Percentiles rank a stretch among this genome's conserved stretches.
Conservation (phyloP, 2,797 vertebrate species). For the Danio albolineatus region DNA sequence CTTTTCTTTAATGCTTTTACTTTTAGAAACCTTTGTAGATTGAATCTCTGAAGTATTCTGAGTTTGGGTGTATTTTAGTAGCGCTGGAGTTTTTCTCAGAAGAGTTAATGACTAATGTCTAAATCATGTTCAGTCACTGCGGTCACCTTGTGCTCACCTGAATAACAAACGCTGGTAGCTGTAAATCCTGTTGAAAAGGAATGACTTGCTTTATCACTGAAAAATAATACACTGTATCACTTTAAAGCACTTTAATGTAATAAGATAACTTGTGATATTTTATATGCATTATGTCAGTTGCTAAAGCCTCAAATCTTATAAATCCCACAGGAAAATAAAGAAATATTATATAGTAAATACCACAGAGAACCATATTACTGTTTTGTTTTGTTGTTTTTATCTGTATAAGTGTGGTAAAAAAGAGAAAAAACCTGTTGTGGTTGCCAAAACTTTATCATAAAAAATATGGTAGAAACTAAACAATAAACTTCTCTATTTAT, state of each 20-base stretch:
- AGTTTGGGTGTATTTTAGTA: not conserved
- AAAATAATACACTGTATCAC: no score
- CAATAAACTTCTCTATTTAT: no score
- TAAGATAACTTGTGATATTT: not conserved
- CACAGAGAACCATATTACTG: no score
- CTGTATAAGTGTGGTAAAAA: no score
- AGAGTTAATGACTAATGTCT: not conserved
- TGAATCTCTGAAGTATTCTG: not conserved
- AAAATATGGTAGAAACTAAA: no score
- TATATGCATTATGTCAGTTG: not conserved
- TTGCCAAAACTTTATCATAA: no score
- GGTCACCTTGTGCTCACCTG: not conserved
- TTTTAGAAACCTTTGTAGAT: not conserved
- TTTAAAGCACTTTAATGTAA: constrained; percentile 11
- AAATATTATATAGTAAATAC: no score
- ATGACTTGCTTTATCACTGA: not conserved
- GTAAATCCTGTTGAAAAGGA: not conserved
- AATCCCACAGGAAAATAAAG: no score
- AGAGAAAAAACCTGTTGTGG: no score
- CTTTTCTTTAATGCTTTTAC: not conserved
- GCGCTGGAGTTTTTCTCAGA: not conserved
- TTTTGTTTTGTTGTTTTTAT: no score
- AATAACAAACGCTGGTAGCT: not conserved
- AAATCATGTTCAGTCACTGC: not conserved
- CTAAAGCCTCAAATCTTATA: not conserved